Base-by-base conservation (phyloP, 1,140 invertebrate genomes). In the Tribolium castaneum region DNA sequence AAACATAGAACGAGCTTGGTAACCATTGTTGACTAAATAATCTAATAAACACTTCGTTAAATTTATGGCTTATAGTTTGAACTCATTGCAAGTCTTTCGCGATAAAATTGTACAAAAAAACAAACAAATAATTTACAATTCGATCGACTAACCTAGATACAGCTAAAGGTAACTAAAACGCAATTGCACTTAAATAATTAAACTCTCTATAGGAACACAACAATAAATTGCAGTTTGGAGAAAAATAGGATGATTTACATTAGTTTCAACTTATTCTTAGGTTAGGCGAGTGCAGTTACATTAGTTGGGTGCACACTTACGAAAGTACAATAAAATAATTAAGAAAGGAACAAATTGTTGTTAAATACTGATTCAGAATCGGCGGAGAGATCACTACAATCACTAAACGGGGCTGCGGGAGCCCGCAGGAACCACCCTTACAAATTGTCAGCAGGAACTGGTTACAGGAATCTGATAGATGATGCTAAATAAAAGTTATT, bases 21-120 rank as follows among this genome's bases (percentile, higher is more conserved):
- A 83, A 83, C 82, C 82, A 83, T 78, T 74, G 78, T 66, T 83
- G 82, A 83, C 82, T 83, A 83, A 82, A 80, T 70, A 75, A 66
- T 70, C 59, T 66, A 22, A 74, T 62, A 59, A 59, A 59, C 22
- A 59, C 25, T 78, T 35, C 25, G 22, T 62, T 71, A 79, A 12
- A 70, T 34, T 54, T 79, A 70, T 76, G 52, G 59, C 35, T 54
- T 76, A 79, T 59, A 73, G 62, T 62, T 70, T 71, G 78, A 76
- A 79, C 59, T 75, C 66, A 70, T 71, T 70, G 70, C 71, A 75
- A 73, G 56, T 75, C 71, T 72, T 62, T 16, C 25, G 45, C 19
- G 45, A 76, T 51, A 25, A 35, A 77, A 77, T 79, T 79, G 78
- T 79, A 79, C 78, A 79, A 76, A 39, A 49, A 30, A 49, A 50